Base-by-base conservation (phyloP, 2,113 vertebrate genomes). In the Urocitellus parryii region DNA sequence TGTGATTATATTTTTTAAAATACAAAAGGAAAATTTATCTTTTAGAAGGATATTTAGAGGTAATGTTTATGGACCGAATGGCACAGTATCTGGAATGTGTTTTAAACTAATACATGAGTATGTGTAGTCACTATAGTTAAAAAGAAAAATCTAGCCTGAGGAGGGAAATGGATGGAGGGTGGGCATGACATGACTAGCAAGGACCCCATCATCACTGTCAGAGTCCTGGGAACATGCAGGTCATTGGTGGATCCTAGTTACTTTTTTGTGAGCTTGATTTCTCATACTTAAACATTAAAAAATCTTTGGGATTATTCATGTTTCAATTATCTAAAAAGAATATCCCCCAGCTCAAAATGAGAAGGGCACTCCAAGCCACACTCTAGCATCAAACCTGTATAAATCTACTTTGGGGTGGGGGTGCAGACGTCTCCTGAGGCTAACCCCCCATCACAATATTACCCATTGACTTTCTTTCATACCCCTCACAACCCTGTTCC, bases 281-380 rank as follows among this genome's bases (percentile, higher is more conserved):
- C 88, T 72, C 70, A 37, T 95, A 68, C 32, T 61, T 53, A 90
- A 85, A 84, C 58, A 12, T 29, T 8, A 1, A 70, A 91, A 88
- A 91, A 51, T 22, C 13, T n/a, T 88, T 78, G 56, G 70, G 39
- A 42, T 88, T 45, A 68, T 84, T 77, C 74, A 11, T 88, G 73
- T 27, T 48, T 87, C 29, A 63, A 61, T 83, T 90, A 74, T 76
- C 74, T 85, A 67, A 84, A 96, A 80, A 91, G 29, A 73, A 94
- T 68, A 20, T 9, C 37, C 17, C 51, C 17, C 12, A 91, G 79
- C 16, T 17, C 17, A 37, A 4, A 42, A 29, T 37, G 58, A 34
- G 13, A 27, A 42, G 34, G 45, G 51, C 13, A 25, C 17, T 11
- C 27, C 45, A 72, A 91, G 63, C 56, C 13, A 42, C 56, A 24